These are phyloP conservation scores for Maniola hyperantus DNA, from an alignment of 2,888 invertebrate species.

Conservation along the genomic window DNA sequence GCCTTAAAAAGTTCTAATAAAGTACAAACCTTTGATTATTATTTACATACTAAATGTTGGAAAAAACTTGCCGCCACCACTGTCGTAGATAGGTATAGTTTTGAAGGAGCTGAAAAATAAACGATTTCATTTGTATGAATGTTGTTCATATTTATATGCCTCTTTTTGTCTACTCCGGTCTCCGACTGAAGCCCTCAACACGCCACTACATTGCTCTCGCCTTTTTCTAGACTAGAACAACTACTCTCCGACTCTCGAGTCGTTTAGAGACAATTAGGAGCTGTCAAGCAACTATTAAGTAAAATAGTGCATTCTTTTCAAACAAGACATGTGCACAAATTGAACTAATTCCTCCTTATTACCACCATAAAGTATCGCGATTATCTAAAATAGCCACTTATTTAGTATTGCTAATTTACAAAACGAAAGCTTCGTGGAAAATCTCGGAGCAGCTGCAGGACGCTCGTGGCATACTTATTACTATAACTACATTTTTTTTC, in stretches of 20 bases:
- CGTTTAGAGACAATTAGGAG: slow-evolving; percentile 25
- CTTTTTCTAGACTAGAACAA: neutral
- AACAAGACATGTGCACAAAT: slow-evolving; percentile 37
- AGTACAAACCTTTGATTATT: no score
- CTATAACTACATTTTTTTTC: slow-evolving; percentile 38
- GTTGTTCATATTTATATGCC: no score
- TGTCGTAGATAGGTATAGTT: neutral
- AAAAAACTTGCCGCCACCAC: neutral
- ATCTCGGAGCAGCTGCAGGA: slow-evolving; percentile 37
- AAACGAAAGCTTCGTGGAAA: slow-evolving; percentile 39
- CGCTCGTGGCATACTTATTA: slow-evolving; percentile 40
- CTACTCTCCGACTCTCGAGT: neutral
- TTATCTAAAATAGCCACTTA: slow-evolving; percentile 36
- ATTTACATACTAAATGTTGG: neutral
- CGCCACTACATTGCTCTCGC: neutral
- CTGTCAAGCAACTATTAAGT: slow-evolving; percentile 27
- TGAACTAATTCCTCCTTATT: slow-evolving; percentile 37
- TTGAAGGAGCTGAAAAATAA: neutral
- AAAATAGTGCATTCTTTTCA: slow-evolving; percentile 28
- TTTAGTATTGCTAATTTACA: slow-evolving; percentile 32
- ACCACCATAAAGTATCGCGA: slow-evolving; percentile 32
- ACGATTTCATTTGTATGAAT: no score
- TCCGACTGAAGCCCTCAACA: neutral
- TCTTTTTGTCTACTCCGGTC: neutral
- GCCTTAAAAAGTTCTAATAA: no score